Conservation (phyloP, 2,797 vertebrate genomes). For the Hydrolagus colliei region DNA sequence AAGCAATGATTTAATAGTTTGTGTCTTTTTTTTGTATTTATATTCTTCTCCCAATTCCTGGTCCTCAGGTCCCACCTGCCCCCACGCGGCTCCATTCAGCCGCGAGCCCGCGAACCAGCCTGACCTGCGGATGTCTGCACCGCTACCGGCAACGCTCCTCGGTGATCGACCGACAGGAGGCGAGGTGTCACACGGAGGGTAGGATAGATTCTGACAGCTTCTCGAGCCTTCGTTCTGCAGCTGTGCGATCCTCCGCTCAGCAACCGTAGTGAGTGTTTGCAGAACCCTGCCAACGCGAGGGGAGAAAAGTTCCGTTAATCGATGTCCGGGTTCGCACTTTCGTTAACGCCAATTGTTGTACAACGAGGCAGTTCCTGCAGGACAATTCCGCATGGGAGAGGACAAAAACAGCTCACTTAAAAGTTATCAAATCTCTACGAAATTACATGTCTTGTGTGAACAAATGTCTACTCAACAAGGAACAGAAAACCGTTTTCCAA, state of each 20-base stretch:
- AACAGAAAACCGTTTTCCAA: too few species aligned
- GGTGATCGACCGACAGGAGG: not conserved
- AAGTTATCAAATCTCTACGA: too few species aligned
- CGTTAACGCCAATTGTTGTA: not conserved
- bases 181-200: not conserved
- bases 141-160: not conserved
- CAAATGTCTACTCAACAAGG: too few species aligned
- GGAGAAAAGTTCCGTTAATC: too few species aligned
- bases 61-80: not conserved
- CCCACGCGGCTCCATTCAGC: not conserved
- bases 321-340: not conserved
- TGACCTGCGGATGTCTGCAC: constrained; percentile 2
- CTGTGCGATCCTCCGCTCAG: not conserved
- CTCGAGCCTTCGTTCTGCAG: not conserved
- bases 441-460: too few species aligned
- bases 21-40: constrained; percentile 1
- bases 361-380: too few species aligned
- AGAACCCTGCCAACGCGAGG: not conserved
- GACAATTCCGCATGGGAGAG: too few species aligned
- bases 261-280: not conserved
- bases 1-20: constrained; percentile 15
- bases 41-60: not conserved
- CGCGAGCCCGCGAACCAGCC: not conserved
- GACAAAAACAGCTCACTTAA: too few species aligned
- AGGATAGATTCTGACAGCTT: not conserved